These are phyloP conservation scores for Frankliniella fusca DNA, from an alignment of 2,888 invertebrate genomes.

Conservation along the genomic window DNA sequence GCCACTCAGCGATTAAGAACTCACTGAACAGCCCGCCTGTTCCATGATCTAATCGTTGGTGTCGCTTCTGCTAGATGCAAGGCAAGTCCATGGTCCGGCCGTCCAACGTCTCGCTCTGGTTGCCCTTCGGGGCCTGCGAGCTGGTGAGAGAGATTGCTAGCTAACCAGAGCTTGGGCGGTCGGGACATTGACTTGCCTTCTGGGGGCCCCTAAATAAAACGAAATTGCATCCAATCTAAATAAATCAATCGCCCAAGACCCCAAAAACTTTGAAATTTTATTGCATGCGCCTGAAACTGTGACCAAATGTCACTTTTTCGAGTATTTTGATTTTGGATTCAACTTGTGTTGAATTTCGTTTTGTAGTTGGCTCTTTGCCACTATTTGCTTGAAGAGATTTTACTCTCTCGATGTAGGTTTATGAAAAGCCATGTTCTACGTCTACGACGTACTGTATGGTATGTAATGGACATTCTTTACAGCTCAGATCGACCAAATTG, in stretches of 20 bases:
- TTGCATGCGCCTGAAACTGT: conserved; percentile 23
- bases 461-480: background rate
- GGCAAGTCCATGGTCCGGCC: conserved; percentile 1
- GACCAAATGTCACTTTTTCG: background rate
- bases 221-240: conserved; percentile 15
- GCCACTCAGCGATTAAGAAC: too few species aligned
- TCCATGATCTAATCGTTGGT: too few species aligned
- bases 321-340: background rate
- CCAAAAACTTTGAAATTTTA: conserved; percentile 20
- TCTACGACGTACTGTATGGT: background rate
- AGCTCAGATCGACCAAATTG: background rate
- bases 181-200: background rate
- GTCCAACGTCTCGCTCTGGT: conserved; percentile 25
- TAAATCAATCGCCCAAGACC: conserved; percentile 7
- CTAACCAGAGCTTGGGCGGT: conserved; percentile 21
- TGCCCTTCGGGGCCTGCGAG: background rate
- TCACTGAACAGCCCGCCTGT: too few species aligned
- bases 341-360: background rate
- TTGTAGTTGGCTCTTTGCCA: background rate
- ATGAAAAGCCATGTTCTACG: background rate
- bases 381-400: background rate
- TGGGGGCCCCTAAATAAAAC: conserved; percentile 21
- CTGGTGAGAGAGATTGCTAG: conserved; percentile 19
- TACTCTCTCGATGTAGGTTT: background rate
- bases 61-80: background rate